These are phyloP conservation scores for Delichon dasypus DNA, from an alignment of 2,797 vertebrate genomes.

Conservation along the genomic window DNA sequence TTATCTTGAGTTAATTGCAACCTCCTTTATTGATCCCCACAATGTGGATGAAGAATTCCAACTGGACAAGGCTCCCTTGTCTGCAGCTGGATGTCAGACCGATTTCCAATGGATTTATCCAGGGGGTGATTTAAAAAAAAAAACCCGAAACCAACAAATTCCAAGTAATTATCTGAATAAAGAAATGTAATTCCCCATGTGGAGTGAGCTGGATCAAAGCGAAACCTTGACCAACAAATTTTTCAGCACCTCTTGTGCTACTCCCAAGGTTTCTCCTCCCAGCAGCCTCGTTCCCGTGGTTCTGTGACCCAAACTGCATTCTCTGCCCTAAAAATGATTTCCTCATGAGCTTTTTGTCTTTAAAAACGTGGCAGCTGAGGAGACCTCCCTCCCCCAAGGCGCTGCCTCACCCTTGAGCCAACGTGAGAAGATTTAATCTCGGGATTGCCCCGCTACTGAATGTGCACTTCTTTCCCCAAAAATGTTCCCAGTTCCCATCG, in stretches of 20 bases:
- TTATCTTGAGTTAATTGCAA: background rate
- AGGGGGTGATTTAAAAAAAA: background rate
- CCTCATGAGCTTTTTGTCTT: rapidly evolving
- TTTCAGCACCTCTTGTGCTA: background rate
- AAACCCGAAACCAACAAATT: background rate
- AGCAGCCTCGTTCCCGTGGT: background rate
- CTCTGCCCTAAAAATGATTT: background rate
- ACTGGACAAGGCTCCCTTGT: background rate
- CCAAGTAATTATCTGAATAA: background rate
- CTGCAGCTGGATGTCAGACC: background rate
- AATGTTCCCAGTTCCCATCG: background rate
- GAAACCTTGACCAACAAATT: background rate
- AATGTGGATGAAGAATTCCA: background rate
- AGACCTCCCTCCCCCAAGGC: rapidly evolving
- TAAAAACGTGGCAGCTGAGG: background rate
- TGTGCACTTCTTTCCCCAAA: background rate
- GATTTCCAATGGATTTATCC: background rate
- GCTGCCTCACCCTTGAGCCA: background rate
- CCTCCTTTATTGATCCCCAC: background rate
- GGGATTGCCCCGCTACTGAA: rapidly evolving
- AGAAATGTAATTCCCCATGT: background rate
- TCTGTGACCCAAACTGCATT: background rate
- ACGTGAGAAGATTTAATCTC: background rate
- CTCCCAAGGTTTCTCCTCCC: background rate
- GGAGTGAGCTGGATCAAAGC: background rate